phyloP scores from a whole-genome alignment of 2,113 vertebrate genomes.

The Macrotus californicus region DNA sequence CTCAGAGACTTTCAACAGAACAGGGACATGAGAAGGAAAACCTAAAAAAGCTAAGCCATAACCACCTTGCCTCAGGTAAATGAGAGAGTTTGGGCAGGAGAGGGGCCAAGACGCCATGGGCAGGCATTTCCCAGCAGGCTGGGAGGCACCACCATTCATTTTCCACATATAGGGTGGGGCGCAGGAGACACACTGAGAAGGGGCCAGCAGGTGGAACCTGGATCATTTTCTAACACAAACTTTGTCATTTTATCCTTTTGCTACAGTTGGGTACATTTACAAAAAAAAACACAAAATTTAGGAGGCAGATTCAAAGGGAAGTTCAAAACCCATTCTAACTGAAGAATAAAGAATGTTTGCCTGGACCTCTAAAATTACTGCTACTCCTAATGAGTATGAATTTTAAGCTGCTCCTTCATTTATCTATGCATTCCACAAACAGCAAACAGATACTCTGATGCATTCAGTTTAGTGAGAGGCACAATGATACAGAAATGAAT shows the following conservation, averaged over 20 bases:
- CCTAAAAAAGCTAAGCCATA: neutral
- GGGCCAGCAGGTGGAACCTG: neutral
- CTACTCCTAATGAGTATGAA: neutral
- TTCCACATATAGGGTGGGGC: neutral
- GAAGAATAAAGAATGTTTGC: neutral
- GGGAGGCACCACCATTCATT: neutral
- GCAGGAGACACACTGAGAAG: neutral
- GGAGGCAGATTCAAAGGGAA: constrained; percentile 2
- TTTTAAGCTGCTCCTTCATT: neutral
- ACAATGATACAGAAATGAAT: neutral
- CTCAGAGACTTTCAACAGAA: neutral
- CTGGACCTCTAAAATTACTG: neutral
- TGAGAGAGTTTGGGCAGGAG: neutral
- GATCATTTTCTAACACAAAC: neutral
- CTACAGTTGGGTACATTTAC: neutral
- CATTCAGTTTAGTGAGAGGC: neutral
- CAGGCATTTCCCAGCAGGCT: neutral
- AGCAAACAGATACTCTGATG: neutral
- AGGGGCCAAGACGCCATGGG: neutral
- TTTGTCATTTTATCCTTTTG: neutral
- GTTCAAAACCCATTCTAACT: neutral
- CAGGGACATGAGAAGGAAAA: neutral
- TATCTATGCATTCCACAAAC: neutral
- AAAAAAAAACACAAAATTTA: neutral
- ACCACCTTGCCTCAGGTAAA: neutral